Evolutionary conservation across 2,113 vertebrate genomes (phyloP), one percentile per base, ranked within the genome.

Genomic region (Nyctibius bracteatus): DNA sequence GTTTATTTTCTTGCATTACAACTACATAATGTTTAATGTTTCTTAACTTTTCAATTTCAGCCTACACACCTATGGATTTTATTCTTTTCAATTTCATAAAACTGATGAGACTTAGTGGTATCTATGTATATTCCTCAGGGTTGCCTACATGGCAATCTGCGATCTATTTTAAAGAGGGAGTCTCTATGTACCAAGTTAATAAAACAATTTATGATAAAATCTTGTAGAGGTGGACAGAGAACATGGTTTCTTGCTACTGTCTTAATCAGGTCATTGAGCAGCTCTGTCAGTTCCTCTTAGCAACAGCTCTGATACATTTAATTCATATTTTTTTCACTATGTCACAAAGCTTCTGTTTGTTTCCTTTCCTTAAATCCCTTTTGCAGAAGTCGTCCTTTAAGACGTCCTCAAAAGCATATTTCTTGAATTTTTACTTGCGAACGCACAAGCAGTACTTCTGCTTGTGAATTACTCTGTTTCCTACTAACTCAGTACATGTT

Each of bases 261-360:
- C 73, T 92, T 85, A 95, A 94, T 89, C 88, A 94, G 92, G 70
- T 77, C 84, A 73, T 28, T 92, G 80, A 92, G 90, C 80, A 67
- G 47, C 59, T 84, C 75, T 70, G 85, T 41, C 96, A 91, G 74
- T 85, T 94, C 78, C 85, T 75, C 83, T 87, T 94, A 93, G 83
- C 73, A 91, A 74, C 81, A 74, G 43, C 72, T 87, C 74, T 20
- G 16, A 75, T 66, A 90, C 58, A 15, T 74, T 91, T 85, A 92
- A 82, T 89, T 71, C 59, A 54, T 83, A 44, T 61, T 90, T 96
- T 92, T 92, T 82, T 85, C 79, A 78, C 51, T 8, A 3, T 67
- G 37, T 78, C 90, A 71, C 72, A 90, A 81, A 81, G 80, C 80
- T 88, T 51, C 35, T 74, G 33, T 49, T 22, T 6, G 33, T 88